phyloP scores from a whole-genome alignment of 1,140 invertebrate species.

The Pemphigus obesinymphae region DNA sequence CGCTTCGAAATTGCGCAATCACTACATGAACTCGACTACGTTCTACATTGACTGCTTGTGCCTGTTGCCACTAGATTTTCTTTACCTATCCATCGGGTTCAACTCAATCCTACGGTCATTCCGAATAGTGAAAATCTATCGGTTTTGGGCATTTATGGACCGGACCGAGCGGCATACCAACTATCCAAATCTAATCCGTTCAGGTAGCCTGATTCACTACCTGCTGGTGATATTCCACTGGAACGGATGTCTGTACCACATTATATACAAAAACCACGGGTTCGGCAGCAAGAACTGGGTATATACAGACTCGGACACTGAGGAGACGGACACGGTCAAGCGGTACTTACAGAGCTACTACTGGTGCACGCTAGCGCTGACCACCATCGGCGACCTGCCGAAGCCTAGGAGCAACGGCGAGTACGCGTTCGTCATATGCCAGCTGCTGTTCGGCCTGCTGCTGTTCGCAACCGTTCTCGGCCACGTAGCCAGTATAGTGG shows the following conservation, averaged over 20 bases:
- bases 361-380: conserved; percentile 93
- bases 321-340: conserved; percentile 81
- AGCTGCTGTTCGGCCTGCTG: conserved; percentile 83
- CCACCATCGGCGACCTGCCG: conserved; percentile 77
- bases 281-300: conserved; percentile 89
- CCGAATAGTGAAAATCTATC: conserved; percentile 94
- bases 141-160: conserved; percentile 97
- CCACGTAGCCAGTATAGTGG: conserved; percentile 92
- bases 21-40: conserved; percentile 97
- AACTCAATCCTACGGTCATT: conserved; percentile 95
- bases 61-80: conserved; percentile 92
- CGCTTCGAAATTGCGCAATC: conserved; percentile 82
- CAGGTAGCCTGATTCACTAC: conserved; percentile 87
- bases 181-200: conserved; percentile 96
- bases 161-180: conserved; percentile 96
- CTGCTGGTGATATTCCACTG: conserved; percentile 98
- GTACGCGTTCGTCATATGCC: conserved; percentile 84
- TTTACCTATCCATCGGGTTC: conserved; percentile 96
- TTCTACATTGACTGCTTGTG: conserved; percentile 99
- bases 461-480: conserved; percentile 88
- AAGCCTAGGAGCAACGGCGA: conserved; percentile 81
- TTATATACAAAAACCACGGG: conserved; percentile 89
- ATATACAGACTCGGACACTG: conserved; percentile 73
- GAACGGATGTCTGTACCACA: conserved; percentile 97
- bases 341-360: conserved; percentile 97